Evolutionary conservation across 2,888 invertebrate genomes (phyloP).

Genomic region (Drosophila paucipuncta): DNA sequence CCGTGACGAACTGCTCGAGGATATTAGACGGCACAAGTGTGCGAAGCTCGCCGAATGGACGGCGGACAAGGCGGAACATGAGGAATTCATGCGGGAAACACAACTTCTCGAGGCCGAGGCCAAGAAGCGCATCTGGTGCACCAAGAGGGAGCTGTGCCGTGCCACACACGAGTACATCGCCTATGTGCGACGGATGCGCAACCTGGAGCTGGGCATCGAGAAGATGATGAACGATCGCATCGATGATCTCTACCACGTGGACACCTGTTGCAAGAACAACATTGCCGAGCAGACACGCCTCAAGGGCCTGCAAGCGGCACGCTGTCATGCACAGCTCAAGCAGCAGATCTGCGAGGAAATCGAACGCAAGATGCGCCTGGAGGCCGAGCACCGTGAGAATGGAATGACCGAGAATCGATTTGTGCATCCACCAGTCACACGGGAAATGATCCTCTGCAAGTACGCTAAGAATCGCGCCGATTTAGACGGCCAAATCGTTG

Average conservation of each 20-base stretch:
- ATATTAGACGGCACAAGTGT: conserved; percentile 59
- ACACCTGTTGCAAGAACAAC: conserved; percentile 72
- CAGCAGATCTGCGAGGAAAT: conserved; percentile 80
- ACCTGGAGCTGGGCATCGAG: conserved; percentile 68
- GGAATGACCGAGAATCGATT: conserved; percentile 82
- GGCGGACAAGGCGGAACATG: conserved; percentile 67
- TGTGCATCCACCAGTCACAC: conserved; percentile 58
- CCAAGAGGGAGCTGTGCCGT: conserved; percentile 59
- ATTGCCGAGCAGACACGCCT: conserved; percentile 50
- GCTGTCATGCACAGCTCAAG: conserved; percentile 67
- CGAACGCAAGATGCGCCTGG: conserved; percentile 67
- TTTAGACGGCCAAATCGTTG: conserved; percentile 74
- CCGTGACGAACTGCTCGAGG: conserved; percentile 68
- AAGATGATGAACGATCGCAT: conserved; percentile 67
- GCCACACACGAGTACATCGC: conserved; percentile 76
- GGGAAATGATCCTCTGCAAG: conserved; percentile 52
- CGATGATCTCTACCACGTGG: conserved; percentile 74
- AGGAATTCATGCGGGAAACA: conserved; percentile 68
- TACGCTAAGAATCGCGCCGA: conserved; percentile 54
- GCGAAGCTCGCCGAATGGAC: conserved; percentile 39
- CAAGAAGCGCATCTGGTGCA: conserved; percentile 30
- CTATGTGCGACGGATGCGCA: conserved; percentile 75
- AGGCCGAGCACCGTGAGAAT: conserved; percentile 71
- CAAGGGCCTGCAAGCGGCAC: conserved; percentile 70
- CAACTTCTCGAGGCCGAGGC: conserved; percentile 69